phyloP scores from a whole-genome alignment of 1,140 invertebrate species.

The Papilio machaon region DNA sequence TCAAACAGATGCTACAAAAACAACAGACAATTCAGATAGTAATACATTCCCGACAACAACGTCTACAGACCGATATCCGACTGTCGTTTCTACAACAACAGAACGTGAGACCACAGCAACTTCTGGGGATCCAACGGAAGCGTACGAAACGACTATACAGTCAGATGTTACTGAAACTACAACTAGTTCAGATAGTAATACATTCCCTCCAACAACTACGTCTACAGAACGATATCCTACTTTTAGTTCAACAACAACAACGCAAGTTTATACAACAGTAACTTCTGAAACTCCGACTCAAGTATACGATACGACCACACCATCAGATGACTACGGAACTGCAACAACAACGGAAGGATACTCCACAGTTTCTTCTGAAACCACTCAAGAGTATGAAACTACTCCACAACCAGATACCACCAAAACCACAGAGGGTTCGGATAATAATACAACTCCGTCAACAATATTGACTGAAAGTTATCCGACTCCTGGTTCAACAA shows the following conservation, averaged over 20 bases:
- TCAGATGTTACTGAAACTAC: background rate
- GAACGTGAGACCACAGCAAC: too few species aligned
- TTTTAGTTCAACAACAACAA: constrained; percentile 24
- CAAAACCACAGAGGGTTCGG: background rate
- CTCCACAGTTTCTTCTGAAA: too few species aligned
- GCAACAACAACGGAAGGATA: too few species aligned
- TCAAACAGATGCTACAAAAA: background rate
- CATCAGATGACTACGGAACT: too few species aligned
- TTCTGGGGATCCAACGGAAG: too few species aligned
- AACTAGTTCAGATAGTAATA: background rate
- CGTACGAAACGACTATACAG: background rate
- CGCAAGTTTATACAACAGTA: constrained; percentile 37
- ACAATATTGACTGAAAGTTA: constrained; percentile 8
- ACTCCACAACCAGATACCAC: background rate
- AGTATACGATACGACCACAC: too few species aligned
- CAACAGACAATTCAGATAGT: constrained; percentile 3
- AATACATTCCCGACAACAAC: background rate
- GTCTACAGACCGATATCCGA: constrained; percentile 16
- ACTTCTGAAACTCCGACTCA: background rate
- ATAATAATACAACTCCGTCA: background rate
- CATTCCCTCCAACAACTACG: background rate
- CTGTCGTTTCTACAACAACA: constrained; percentile 15
- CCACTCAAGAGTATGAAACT: background rate
- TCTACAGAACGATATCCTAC: constrained; percentile 25
- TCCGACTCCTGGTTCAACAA: background rate